phyloP scores from a whole-genome alignment of 2,888 invertebrate genomes.

The Chrysolina haemoptera region DNA sequence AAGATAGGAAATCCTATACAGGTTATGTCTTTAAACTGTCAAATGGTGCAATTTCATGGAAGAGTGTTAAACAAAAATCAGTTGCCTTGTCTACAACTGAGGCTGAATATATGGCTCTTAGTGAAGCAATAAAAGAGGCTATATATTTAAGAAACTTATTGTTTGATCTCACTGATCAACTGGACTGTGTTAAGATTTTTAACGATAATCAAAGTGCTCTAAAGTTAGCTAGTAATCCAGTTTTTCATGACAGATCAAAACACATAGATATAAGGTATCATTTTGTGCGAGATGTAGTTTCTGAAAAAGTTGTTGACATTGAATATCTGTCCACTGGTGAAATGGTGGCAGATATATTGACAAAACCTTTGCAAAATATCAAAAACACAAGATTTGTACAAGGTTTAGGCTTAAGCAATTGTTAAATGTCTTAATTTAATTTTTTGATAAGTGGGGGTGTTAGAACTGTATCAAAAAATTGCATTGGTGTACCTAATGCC shows the following conservation, averaged over 20 bases:
- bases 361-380: slow-evolving; percentile 39
- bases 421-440: neutral
- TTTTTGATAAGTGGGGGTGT: slow-evolving; percentile 1
- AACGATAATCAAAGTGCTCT: slow-evolving; percentile 44
- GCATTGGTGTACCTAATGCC: too few species aligned
- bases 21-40: slow-evolving; percentile 25
- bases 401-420: neutral
- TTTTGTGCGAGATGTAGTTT: slow-evolving; percentile 40
- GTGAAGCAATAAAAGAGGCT: slow-evolving; percentile 35
- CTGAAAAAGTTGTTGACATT: slow-evolving; percentile 34
- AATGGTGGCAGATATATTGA: slow-evolving; percentile 51
- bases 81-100: neutral
- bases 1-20: slow-evolving; percentile 25
- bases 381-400: slow-evolving; percentile 23
- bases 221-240: slow-evolving; percentile 5
- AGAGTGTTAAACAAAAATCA: slow-evolving; percentile 31
- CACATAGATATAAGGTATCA: slow-evolving; percentile 45
- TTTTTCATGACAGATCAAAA: slow-evolving; percentile 44
- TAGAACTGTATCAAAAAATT: neutral
- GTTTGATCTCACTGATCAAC: neutral
- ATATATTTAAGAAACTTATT: slow-evolving; percentile 43
- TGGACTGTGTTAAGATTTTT: slow-evolving; percentile 20
- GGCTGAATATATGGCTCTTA: slow-evolving; percentile 31
- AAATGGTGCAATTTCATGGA: slow-evolving; percentile 12
- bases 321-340: slow-evolving; percentile 42